Evolutionary conservation across 2,888 invertebrate species (phyloP), one percentile per base, ranked within the genome.

Genomic region (Eretmocerus hayati): DNA sequence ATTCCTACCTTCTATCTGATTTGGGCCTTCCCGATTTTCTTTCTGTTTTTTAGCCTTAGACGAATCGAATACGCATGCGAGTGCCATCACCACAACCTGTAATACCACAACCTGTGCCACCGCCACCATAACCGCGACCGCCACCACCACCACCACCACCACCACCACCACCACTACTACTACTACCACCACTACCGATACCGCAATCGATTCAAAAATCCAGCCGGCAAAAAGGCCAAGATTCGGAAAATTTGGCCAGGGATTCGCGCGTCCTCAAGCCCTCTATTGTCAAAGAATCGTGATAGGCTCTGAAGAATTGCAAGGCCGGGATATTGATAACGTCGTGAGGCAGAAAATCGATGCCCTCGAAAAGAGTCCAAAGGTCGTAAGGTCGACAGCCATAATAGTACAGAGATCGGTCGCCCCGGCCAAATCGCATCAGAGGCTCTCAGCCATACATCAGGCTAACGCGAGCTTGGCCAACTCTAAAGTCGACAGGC

Each of bases 11-110:
- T 40, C 16, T 38, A 31, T 50, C 48, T 53, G 38, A 48, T 49
- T 50, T 46, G 59, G 56, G 56, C 57, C n/a, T n/a, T n/a, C n/a
- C n/a, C 60, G 37, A 37, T 60, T 62, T 67, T 67, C 61, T 69
- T 69, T 69, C 68, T 69, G 67, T 70, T 70, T 62, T 65, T 70
- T 70, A 71, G 71, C 70, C 60, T 63, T 66, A 66, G 64, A 66
- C 60, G 65, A 65, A 59, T 61, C 66, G 60, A 66, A 65, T 65
- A 60, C 67, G 71, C 71, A 69, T 71, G 70, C 61, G 66, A 70
- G 65, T 67, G 66, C 64, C 64, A 66, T 62, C 66, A 61, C 55
- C 48, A 48, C 51, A 52, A 53, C 48, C 47, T 49, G 40, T 45
- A 26, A 60, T 62, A 63, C 61, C 59, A 63, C 61, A 58, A 59